phyloP scores from a whole-genome alignment of 2,888 invertebrate species.

The Peribatodes rhomboidaria region DNA sequence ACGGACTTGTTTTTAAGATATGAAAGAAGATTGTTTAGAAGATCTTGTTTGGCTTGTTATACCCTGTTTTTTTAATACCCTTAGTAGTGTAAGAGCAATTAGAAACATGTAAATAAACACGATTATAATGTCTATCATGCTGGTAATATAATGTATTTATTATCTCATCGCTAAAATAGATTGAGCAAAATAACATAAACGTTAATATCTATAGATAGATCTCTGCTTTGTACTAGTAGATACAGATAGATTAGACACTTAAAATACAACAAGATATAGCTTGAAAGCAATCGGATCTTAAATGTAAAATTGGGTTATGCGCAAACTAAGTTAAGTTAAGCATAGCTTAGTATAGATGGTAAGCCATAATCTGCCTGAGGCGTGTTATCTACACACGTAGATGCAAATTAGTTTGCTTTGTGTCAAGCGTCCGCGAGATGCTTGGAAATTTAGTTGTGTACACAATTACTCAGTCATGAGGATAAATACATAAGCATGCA shows the following conservation, averaged over 20 bases:
- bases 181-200: neutral
- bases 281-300: neutral
- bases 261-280: neutral
- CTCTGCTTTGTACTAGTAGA: no score
- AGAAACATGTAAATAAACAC: no score
- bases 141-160: no score
- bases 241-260: neutral
- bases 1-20: no score
- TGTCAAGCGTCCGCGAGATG: slow-evolving; percentile 6
- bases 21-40: no score
- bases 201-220: no score
- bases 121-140: no score
- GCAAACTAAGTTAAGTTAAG: neutral
- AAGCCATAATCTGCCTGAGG: slow-evolving; percentile 20
- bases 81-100: no score
- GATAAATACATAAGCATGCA: slow-evolving; percentile 11
- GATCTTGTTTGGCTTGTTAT: no score
- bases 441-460: slow-evolving; percentile 25
- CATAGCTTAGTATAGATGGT: neutral
- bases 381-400: slow-evolving; percentile 38
- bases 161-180: neutral
- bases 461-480: slow-evolving; percentile 1
- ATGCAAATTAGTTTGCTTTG: slow-evolving; percentile 51
- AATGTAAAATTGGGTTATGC: neutral
- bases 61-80: no score